A percentile compares a stretch with the other conserved stretches of the same genome.
These are phyloP conservation scores for Dermochelys coriacea DNA, from an alignment of 2,797 vertebrate genomes.

Conservation along the genomic window DNA sequence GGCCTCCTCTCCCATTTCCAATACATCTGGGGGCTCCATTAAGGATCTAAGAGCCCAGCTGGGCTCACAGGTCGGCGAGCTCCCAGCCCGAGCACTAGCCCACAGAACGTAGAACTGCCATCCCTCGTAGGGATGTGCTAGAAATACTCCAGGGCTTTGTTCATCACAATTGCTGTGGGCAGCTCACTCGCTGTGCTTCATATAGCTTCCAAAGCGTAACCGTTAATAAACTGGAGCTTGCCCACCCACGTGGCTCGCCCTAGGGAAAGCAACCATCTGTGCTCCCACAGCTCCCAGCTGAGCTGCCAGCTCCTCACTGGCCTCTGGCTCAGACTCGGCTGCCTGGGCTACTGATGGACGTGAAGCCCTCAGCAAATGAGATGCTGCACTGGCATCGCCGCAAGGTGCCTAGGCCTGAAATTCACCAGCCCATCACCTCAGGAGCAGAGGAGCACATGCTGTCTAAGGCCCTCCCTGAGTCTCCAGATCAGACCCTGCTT, in stretches of 20 bases:
- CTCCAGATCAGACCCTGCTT: not conserved
- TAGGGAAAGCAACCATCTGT: not conserved
- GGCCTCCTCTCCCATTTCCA: not conserved
- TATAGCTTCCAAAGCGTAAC: too few relatives aligned
- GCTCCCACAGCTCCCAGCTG: not conserved
- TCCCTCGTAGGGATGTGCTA: not conserved
- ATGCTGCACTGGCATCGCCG: not conserved
- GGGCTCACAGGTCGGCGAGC: not conserved
- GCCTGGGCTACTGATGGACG: not conserved
- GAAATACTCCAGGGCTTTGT: too few relatives aligned
- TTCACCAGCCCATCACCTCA: not conserved
- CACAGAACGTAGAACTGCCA: not conserved
- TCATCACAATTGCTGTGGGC: too few relatives aligned
- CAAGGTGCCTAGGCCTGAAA: not conserved
- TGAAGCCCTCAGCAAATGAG: not conserved
- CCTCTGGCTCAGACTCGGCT: not conserved
- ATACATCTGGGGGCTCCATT: not conserved
- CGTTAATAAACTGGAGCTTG: too few relatives aligned
- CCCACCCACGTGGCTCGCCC: too few relatives aligned
- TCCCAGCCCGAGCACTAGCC: too few relatives aligned
- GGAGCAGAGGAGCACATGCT: too few relatives aligned
- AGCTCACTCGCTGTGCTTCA: not conserved
- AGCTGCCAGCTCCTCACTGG: not conserved
- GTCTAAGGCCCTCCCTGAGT: not conserved
- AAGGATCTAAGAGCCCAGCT: too few relatives aligned